Evolutionary conservation across 2,113 vertebrate genomes (phyloP).

Genomic region (Pedionomus torquatus): DNA sequence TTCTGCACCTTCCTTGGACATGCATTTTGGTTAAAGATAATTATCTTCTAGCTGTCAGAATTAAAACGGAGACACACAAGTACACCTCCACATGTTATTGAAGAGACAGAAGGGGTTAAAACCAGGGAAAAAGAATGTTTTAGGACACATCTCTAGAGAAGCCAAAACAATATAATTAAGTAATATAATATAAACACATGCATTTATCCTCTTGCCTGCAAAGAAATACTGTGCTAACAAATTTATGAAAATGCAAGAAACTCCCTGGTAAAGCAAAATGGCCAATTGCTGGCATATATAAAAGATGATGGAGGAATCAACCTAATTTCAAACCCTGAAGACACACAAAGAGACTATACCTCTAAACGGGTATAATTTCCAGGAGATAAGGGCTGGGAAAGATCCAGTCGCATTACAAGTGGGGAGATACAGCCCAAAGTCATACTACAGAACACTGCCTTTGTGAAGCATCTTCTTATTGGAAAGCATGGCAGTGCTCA

Average conservation of each 20-base stretch:
- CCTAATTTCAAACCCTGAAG: background rate
- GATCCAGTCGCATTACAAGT: background rate
- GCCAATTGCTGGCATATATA: background rate
- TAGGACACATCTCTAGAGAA: background rate
- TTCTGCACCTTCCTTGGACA: accelerated
- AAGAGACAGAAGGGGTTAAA: background rate
- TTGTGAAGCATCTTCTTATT: background rate
- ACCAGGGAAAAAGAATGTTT: background rate
- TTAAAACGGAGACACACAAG: background rate
- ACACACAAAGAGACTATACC: background rate
- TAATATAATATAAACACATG: background rate
- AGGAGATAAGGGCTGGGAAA: background rate
- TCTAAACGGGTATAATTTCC: background rate
- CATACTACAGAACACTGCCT: background rate
- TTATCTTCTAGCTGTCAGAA: background rate
- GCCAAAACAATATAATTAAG: background rate
- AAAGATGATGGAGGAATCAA: background rate
- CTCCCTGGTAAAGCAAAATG: background rate
- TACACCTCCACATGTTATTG: background rate
- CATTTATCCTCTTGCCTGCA: background rate
- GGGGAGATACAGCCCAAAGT: background rate
- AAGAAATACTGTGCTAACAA: background rate
- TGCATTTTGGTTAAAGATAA: background rate
- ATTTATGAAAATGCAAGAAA: background rate
- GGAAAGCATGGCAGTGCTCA: background rate